These are phyloP conservation scores for Agrotis exclamationis DNA, from an alignment of 2,888 invertebrate genomes.

Conservation along the genomic window DNA sequence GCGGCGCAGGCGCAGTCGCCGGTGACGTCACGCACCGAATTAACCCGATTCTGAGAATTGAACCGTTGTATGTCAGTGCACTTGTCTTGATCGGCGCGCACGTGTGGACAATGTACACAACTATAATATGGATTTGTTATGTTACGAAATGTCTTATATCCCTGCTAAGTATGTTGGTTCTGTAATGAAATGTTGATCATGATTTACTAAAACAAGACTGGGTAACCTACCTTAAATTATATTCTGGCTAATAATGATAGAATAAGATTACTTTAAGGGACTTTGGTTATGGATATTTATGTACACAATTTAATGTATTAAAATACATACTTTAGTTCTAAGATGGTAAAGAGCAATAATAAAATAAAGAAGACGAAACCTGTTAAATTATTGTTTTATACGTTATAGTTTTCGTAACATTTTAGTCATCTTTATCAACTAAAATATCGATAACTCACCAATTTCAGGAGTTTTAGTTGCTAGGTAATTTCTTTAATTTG, in stretches of 20 bases:
- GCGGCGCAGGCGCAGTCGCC: constrained; percentile 68
- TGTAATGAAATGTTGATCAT: too few species aligned
- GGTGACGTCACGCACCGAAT: constrained; percentile 87
- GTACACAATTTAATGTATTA: too few species aligned
- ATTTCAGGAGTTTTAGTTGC: too few species aligned
- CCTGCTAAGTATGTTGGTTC: neutral
- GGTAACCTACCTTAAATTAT: neutral
- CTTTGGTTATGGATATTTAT: neutral
- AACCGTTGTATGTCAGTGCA: constrained; percentile 85
- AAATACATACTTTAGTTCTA: too few species aligned
- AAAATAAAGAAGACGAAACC: too few species aligned
- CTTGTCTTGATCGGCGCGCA: constrained; percentile 84
- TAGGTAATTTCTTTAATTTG: too few species aligned
- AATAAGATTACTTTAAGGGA: neutral
- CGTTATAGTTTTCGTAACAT: too few species aligned
- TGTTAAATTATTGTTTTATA: too few species aligned
- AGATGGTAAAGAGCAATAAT: too few species aligned
- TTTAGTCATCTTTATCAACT: too few species aligned
- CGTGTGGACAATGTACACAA: constrained; percentile 80
- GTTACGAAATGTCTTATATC: constrained; percentile 27
- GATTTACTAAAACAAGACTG: neutral
- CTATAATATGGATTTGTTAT: constrained; percentile 53
- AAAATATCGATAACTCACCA: too few species aligned
- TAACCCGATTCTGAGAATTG: constrained; percentile 87
- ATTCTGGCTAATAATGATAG: neutral